Evolutionary conservation across 2,888 invertebrate species (phyloP).

Genomic region (Seira ritae): DNA sequence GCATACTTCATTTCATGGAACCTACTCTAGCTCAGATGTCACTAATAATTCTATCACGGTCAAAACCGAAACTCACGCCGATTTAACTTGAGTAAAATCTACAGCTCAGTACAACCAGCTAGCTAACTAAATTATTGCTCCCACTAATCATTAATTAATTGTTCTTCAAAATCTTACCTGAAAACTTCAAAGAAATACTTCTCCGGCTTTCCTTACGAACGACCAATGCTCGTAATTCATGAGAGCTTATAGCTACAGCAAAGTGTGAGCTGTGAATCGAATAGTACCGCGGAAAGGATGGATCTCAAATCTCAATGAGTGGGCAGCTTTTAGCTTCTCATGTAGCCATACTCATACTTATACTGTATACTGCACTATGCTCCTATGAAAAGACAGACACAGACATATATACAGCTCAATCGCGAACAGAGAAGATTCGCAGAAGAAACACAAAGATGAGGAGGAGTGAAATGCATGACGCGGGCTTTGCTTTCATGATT

Average conservation of each 20-base stretch:
- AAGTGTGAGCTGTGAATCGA: slow-evolving; percentile 1
- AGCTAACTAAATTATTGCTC: background rate
- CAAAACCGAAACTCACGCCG: no score
- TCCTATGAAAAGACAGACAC: no score
- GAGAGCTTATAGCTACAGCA: no score
- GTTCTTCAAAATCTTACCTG: slow-evolving; percentile 5
- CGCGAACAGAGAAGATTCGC: no score
- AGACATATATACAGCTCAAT: no score
- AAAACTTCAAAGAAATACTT: background rate
- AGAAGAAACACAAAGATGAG: no score
- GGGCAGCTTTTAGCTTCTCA: slow-evolving; percentile 8
- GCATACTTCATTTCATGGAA: no score
- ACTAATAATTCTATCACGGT: background rate
- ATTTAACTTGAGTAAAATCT: no score
- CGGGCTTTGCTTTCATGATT: no score
- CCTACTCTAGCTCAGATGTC: background rate
- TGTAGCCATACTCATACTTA: no score
- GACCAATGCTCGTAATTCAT: background rate
- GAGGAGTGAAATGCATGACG: no score
- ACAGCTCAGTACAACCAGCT: background rate
- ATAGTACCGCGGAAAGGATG: slow-evolving; percentile 1
- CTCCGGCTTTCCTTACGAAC: background rate
- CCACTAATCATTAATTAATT: background rate
- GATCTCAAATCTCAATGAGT: background rate
- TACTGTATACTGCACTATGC: no score